Conservation (phyloP, 1,140 invertebrate genomes). For the Drepana arcuata region DNA sequence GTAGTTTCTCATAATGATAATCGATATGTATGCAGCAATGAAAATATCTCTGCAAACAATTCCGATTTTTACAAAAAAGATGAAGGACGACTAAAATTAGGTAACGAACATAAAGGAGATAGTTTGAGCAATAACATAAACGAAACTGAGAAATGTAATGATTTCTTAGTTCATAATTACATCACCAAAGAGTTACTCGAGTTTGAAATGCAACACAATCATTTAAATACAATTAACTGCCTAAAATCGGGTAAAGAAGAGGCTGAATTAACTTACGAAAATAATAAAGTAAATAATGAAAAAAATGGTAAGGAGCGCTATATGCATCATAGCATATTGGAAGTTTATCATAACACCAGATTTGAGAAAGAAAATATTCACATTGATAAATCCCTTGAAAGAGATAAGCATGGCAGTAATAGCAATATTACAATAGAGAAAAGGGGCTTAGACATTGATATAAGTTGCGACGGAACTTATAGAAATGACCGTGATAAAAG, state of each 20-base stretch:
- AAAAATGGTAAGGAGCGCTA: conserved; percentile 35
- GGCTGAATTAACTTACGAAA: conserved; percentile 21
- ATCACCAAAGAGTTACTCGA: conserved; percentile 32
- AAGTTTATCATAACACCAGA: conserved; percentile 24
- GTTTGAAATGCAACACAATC: conserved; percentile 29
- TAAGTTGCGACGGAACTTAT: conserved; percentile 32
- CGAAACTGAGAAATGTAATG: conserved; percentile 26
- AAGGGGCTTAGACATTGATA: conserved; percentile 33
- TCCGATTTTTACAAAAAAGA: conserved; percentile 23
- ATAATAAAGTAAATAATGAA: conserved; percentile 13
- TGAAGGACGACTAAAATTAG: conserved; percentile 21
- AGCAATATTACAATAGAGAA: conserved; percentile 21
- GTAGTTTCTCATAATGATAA: conserved; percentile 6
- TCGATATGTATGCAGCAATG: conserved; percentile 14
- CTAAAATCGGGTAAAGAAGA: conserved; percentile 29
- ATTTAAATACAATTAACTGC: conserved; percentile 31
- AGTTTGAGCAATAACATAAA: conserved; percentile 22
- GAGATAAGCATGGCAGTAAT: conserved; percentile 22
- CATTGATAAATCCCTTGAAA: conserved; percentile 39
- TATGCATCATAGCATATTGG: conserved; percentile 19
- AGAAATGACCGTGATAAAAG: conserved; percentile 45
- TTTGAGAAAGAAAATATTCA: conserved; percentile 45
- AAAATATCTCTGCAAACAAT: conserved; percentile 21
- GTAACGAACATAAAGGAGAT: conserved; percentile 28
- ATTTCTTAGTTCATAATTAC: conserved; percentile 26